phyloP scores from a whole-genome alignment of 2,888 invertebrate genomes.

The Danaus chrysippus region DNA sequence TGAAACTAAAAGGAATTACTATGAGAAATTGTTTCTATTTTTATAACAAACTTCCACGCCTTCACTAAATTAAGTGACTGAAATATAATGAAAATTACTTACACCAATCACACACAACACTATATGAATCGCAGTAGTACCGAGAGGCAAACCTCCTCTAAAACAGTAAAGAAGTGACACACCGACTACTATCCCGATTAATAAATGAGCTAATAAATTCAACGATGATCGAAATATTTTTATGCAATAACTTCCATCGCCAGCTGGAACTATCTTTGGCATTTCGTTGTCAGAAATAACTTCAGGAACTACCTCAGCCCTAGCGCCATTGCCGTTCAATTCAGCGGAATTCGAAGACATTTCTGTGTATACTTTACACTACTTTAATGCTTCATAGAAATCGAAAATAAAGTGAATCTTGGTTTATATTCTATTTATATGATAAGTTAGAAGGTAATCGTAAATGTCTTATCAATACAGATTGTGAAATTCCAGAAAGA shows the following conservation, averaged over 20 bases:
- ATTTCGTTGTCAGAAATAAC: conserved; percentile 23
- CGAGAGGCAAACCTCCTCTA: conserved; percentile 45
- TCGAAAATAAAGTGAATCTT: no score
- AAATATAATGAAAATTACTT: conserved; percentile 36
- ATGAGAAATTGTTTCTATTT: no score
- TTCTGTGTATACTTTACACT: no score
- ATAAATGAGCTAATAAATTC: conserved; percentile 50
- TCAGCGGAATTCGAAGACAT: no score
- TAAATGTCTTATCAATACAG: no score
- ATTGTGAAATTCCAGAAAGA: no score
- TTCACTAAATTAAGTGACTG: no score
- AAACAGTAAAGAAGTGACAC: conserved; percentile 45
- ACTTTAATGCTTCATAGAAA: no score
- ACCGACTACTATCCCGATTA: conserved; percentile 57
- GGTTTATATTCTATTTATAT: no score
- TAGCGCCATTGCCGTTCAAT: conserved; percentile 27
- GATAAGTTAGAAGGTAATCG: no score
- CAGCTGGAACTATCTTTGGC: conserved; percentile 8
- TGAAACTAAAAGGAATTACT: conserved; percentile 52
- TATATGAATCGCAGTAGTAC: conserved; percentile 49
- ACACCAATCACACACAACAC: conserved; percentile 64
- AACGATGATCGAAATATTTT: conserved; percentile 48
- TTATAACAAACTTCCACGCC: no score
- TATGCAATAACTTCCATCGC: conserved; percentile 36
- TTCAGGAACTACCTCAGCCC: conserved; percentile 12